Evolutionary conservation across 2,888 invertebrate species (phyloP).

Genomic region (Hoplodrina ambigua): DNA sequence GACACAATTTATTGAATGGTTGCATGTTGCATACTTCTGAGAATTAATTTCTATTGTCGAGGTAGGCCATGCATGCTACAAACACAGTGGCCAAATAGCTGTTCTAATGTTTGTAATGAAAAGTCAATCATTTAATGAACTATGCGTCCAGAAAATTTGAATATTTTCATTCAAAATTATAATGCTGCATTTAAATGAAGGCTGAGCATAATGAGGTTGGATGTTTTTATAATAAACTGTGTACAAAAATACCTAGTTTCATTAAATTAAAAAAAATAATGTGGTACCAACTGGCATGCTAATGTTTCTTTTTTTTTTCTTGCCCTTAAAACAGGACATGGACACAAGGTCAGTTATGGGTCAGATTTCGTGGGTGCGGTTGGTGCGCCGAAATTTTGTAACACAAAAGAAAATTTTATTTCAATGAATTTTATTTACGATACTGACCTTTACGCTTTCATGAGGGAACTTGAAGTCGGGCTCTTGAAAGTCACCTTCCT

Average conservation of each 20-base stretch:
- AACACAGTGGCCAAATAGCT: not conserved
- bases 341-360: slow-evolving; percentile 24
- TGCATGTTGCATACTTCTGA: slow-evolving; percentile 8
- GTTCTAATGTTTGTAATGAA: not conserved
- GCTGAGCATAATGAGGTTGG: not conserved
- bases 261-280: slow-evolving; percentile 10
- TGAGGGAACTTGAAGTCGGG: slow-evolving; percentile 86
- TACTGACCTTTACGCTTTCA: slow-evolving; percentile 82
- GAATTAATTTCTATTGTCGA: not conserved
- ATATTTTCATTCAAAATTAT: slow-evolving; percentile 3
- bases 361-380: not conserved
- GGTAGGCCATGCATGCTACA: not conserved
- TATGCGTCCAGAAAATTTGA: slow-evolving; percentile 10
- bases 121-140: not conserved
- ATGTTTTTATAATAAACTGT: not conserved
- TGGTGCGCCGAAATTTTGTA: not conserved
- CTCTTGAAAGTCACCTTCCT: slow-evolving; percentile 81
- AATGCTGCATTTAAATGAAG: slow-evolving; percentile 11
- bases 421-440: not conserved
- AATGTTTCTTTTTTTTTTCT: not conserved
- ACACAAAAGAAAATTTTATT: slow-evolving; percentile 18
- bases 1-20: slow-evolving; percentile 5
- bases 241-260: not conserved
- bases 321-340: slow-evolving; percentile 10
- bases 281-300: not conserved